Evolutionary conservation across 2,797 vertebrate species (phyloP).

Genomic region (Enteromius trimaculatus): DNA sequence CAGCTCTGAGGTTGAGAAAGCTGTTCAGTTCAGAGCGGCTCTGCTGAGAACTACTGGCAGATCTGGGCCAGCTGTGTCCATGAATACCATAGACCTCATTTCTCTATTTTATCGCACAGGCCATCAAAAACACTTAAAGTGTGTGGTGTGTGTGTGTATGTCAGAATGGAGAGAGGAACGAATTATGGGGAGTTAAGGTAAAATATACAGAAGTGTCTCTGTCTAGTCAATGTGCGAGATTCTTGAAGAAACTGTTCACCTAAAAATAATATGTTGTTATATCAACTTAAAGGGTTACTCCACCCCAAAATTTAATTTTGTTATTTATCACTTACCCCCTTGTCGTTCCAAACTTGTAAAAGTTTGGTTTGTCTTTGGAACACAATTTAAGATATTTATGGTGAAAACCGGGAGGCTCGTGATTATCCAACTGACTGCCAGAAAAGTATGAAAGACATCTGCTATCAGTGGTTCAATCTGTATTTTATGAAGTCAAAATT

Average conservation of each 20-base stretch:
- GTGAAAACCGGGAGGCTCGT: no score
- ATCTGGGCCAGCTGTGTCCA: constrained; percentile 62
- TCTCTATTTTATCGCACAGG: constrained; percentile 57
- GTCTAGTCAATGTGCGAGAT: neutral
- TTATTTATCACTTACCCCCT: neutral
- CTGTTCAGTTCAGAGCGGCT: constrained; percentile 41
- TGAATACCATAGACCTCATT: constrained; percentile 61
- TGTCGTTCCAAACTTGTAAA: neutral
- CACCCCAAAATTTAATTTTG: neutral
- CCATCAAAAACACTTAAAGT: constrained; percentile 43
- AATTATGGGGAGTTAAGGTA: neutral
- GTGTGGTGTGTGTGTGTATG: constrained; percentile 15
- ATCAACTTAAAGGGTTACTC: no score
- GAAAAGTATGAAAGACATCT: no score
- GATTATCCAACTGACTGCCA: no score
- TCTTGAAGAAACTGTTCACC: neutral
- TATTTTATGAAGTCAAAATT: no score
- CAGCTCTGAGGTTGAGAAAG: constrained; percentile 45
- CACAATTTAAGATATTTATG: no score
- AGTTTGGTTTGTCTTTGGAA: no score
- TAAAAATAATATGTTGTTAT: neutral
- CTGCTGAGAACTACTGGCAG: constrained; percentile 57
- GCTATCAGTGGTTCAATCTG: no score
- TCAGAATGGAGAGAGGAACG: neutral
- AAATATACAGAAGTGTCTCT: constrained; percentile 6